Evolutionary conservation across 2,113 vertebrate genomes (phyloP).

Genomic region (Thryonomys swinderianus): DNA sequence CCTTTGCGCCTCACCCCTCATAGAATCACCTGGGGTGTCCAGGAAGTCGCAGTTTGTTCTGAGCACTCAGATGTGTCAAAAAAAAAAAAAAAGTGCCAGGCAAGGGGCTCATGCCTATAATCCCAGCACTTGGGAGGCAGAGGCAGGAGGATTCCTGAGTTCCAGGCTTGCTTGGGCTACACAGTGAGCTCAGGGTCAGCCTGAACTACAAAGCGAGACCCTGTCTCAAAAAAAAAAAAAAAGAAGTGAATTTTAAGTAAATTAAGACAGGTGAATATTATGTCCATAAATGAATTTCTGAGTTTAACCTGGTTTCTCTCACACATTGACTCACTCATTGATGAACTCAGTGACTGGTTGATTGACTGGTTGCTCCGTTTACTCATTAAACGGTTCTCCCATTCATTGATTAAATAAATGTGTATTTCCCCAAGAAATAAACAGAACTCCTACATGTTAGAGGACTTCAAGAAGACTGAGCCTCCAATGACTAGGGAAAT

Average conservation of each 20-base stretch:
- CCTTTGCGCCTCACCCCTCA: neutral
- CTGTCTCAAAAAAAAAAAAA: too few relatives aligned
- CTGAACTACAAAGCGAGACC: too few relatives aligned
- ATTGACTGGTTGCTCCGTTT: neutral
- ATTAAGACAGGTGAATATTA: neutral
- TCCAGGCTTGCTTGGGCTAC: too few relatives aligned
- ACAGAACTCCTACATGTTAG: neutral
- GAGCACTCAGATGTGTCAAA: neutral
- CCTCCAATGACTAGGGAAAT: accelerated
- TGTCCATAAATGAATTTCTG: neutral
- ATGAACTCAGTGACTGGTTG: neutral
- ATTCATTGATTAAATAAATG: neutral
- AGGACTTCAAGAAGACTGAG: neutral
- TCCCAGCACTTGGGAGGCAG: too few relatives aligned
- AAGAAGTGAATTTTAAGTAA: neutral
- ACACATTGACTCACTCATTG: neutral
- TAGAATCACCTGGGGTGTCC: neutral
- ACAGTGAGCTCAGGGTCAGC: too few relatives aligned
- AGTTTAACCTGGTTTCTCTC: neutral
- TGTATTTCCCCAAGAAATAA: neutral
- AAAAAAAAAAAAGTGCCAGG: neutral
- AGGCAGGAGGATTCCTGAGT: too few relatives aligned
- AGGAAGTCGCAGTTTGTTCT: neutral
- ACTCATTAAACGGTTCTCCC: neutral
- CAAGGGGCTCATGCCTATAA: too few relatives aligned